phyloP scores from a whole-genome alignment of 2,113 vertebrate species.

The Tiliqua scincoides region DNA sequence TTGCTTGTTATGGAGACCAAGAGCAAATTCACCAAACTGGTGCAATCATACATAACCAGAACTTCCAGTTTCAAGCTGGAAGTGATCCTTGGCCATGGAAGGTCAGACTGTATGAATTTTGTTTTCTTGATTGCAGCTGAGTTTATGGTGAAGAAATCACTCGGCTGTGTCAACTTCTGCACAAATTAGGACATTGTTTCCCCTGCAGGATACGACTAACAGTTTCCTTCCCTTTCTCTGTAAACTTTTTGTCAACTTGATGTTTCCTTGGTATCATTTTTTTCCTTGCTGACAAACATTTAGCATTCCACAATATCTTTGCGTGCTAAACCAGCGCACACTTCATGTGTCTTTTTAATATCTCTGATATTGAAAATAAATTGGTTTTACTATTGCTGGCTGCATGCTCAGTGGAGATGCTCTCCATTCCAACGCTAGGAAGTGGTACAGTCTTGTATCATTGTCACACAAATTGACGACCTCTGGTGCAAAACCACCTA shows the following conservation, averaged over 20 bases:
- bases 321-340: not conserved
- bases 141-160: not conserved
- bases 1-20: not conserved
- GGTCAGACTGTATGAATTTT: too few species aligned
- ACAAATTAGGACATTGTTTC: not conserved
- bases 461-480: not conserved
- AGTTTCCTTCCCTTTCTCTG: not conserved
- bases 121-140: not conserved
- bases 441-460: not conserved
- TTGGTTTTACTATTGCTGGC: not conserved
- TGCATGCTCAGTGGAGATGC: not conserved
- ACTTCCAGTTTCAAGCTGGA: not conserved
- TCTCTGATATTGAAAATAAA: not conserved
- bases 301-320: not conserved
- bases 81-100: not conserved
- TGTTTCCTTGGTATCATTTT: not conserved
- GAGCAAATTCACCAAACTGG: not conserved
- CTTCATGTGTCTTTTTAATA: not conserved
- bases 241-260: not conserved
- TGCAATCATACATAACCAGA: not conserved
- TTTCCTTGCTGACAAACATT: not conserved
- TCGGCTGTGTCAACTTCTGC: not conserved
- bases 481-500: not conserved
- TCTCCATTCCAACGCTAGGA: not conserved
- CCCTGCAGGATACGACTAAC: not conserved